Evolutionary conservation across 2,113 vertebrate species (phyloP), one percentile per base, ranked within the genome.

Genomic region (Melanerpes formicivorus): DNA sequence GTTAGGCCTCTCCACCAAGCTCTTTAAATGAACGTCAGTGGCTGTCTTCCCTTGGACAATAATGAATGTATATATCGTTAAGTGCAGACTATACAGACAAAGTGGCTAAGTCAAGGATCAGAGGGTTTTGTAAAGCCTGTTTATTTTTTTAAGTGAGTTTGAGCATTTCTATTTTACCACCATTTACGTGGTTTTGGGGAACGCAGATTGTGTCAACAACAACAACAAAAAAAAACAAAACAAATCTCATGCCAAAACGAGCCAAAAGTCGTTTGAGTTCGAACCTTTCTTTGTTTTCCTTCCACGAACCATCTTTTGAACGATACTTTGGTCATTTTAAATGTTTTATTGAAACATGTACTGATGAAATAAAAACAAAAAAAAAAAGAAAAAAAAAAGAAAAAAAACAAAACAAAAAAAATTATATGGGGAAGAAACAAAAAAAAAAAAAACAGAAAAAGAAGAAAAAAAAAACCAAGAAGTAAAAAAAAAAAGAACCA

Each of bases 311-410:
- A 97, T 98, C 90, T 97, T 98, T 98, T 96, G 95, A 97, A 92
- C 2, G 80, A 98, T 97, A 95, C 96, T 98, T 98, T 98, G 42
- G 97, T 97, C 98, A 98, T 98, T 97, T 97, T 98, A 98, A 98
- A 97, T 97, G 97, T 98, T 98, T 98, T 98, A 97, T 98, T 98
- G 97, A 98, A 98, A 98, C 98, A 98, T 98, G 98, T 99, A 98
- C 98, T 98, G 98, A 98, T 90, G 96, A 97, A 97, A 52, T 14
- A 14, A 27, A 14, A 26, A 55, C 27, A 55, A 55, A 55, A 55
- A 55, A 55, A 98, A 67, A 46, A n/a, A 25, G n/a, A n/a, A 30
- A 14, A 46, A 22, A 67, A 11, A 27, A 58, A 55, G 26, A 58
- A 30, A 58, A n/a, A 29, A 56, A 56, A 29, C 17, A 58, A 18